Evolutionary conservation across 1,140 invertebrate species (phyloP).

Genomic region (Bilobella aurantiaca): DNA sequence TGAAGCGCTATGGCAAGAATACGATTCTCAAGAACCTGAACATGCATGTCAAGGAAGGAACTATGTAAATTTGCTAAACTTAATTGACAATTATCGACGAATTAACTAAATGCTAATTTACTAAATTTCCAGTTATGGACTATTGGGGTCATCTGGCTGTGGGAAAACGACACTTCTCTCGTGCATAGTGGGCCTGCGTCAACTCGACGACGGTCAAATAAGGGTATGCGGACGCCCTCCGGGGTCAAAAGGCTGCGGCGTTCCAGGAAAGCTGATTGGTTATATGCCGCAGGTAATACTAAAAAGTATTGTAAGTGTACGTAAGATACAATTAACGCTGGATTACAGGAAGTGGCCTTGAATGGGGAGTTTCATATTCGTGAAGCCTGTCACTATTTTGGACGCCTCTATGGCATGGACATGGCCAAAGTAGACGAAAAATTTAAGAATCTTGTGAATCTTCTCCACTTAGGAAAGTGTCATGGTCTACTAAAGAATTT

Average conservation of each 20-base stretch:
- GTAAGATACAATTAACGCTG: not conserved
- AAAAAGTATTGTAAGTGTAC: not conserved
- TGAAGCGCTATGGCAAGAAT: not conserved
- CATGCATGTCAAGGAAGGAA: constrained; percentile 26
- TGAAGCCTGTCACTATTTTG: constrained; percentile 26
- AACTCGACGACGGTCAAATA: constrained; percentile 39
- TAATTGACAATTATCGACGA: constrained; percentile 38
- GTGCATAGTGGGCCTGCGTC: constrained; percentile 40
- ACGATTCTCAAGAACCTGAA: constrained; percentile 23
- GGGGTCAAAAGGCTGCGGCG: constrained; percentile 37
- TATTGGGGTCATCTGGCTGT: constrained; percentile 40
- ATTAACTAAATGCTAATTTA: no score
- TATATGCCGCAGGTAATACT: constrained; percentile 48
- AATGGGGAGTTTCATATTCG: constrained; percentile 48
- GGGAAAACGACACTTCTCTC: constrained; percentile 42
- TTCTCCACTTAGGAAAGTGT: constrained; percentile 17
- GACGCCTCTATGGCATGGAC: constrained; percentile 20
- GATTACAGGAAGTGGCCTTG: constrained; percentile 74
- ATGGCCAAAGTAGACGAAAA: constrained; percentile 14
- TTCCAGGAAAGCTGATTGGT: constrained; percentile 58
- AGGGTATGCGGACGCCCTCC: constrained; percentile 42
- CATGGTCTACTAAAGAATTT: constrained; percentile 1
- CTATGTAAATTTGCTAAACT: constrained; percentile 19
- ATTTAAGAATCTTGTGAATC: constrained; percentile 22
- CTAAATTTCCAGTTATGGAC: constrained; percentile 41